A percentile compares a stretch with the other conserved stretches of the same genome.
Conservation (phyloP, 2,888 invertebrate species). For the Tipula lateralis region DNA sequence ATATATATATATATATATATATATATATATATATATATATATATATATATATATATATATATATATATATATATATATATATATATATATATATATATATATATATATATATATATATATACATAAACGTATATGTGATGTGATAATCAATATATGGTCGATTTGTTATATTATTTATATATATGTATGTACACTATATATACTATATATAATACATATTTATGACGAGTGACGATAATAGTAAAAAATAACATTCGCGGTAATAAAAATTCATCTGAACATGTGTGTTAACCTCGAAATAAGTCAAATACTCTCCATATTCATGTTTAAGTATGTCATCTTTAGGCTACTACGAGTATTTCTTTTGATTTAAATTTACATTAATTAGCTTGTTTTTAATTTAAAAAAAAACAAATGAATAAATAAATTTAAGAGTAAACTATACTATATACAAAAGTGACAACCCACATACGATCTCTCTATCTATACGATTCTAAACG, state of each 20-base stretch:
- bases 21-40: too few relatives aligned
- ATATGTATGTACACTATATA: neutral
- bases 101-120: too few relatives aligned
- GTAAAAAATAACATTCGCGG: neutral
- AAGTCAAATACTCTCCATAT: neutral
- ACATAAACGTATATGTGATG: too few relatives aligned
- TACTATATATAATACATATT: neutral
- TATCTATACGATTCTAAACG: neutral
- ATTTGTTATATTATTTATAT: neutral
- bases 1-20: too few relatives aligned
- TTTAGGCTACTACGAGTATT: neutral
- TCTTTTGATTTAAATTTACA: neutral
- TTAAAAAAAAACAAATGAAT: neutral
- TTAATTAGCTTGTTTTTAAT: neutral
- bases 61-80: too few relatives aligned
- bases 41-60: too few relatives aligned
- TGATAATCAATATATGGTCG: constrained; percentile 15
- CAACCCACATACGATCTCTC: neutral
- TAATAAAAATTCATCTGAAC: neutral
- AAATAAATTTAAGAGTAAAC: neutral
- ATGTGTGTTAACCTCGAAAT: constrained; percentile 1
- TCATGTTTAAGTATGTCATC: neutral
- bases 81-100: too few relatives aligned
- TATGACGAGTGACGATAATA: neutral
- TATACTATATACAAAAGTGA: neutral